Evolutionary conservation across 2,797 vertebrate genomes (phyloP), one percentile per base, ranked within the genome.

Genomic region (Chaetodon trifasciatus): DNA sequence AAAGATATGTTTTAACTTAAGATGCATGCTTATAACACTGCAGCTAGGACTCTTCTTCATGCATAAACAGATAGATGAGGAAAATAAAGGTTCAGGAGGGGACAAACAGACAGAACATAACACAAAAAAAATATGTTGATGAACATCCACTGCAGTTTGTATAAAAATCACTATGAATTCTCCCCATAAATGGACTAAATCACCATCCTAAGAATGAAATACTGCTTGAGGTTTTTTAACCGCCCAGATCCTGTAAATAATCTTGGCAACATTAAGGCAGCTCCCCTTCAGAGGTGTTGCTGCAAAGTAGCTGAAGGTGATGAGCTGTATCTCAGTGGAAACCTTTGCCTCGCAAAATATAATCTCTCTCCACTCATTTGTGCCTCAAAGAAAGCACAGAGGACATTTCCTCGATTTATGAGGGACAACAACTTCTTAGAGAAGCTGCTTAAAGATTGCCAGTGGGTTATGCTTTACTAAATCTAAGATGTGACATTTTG

Each of bases 401-500:
- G 83, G 77, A 80, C 72, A 74, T 88, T 87, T 56, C 35, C 24
- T 65, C 70, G 82, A 90, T 93, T 91, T 88, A 90, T 64, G 69
- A 78, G 47, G 57, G 70, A 82, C 78, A 86, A 78, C 75, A 83
- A 70, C 52, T 64, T 87, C 84, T 79, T 77, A 62, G 70, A 83
- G 77, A 82, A 74, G 57, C 80, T 69, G 74, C 75, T 81, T 68
- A 85, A 87, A 88, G 75, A 88, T 81, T 80, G 76, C 76, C 61
- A 66, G 57, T 78, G 79, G 80, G 77, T 77, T 88, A 70, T 81
- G 80, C 86, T 83, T 82, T 79, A 86, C 76, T 83, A 82, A 92
- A 92, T 92, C 86, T 82, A 63, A 88, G 70, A 81, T 81, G 6
- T 91, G 91, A 85, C 89, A 89, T 90, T 88, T 89, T 88, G 81